A percentile compares a stretch with the other conserved stretches of the same genome.
These are phyloP conservation scores for Bostrychus sinensis DNA, from an alignment of 2,113 vertebrate genomes.

Conservation along the genomic window DNA sequence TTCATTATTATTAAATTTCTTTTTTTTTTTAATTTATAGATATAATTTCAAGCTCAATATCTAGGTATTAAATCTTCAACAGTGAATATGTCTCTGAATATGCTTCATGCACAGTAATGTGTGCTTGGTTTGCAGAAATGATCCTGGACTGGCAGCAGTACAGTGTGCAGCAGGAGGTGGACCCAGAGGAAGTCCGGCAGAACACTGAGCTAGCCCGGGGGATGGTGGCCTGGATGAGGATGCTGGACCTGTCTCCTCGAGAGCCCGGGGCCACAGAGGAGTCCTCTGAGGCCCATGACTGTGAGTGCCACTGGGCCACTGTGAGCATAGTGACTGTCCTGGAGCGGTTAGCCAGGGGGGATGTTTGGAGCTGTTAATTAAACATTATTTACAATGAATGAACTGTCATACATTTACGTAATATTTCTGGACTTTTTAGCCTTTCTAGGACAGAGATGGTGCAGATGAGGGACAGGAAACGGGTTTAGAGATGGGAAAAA, in stretches of 20 bases:
- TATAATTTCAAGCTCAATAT: too few relatives aligned
- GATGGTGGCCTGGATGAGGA: conserved; percentile 85
- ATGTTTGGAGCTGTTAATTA: too few relatives aligned
- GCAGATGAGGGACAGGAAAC: too few relatives aligned
- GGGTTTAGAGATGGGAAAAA: too few relatives aligned
- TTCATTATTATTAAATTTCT: too few relatives aligned
- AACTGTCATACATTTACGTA: too few relatives aligned
- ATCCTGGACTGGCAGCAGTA: conserved; percentile 89
- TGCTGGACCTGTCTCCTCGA: conserved; percentile 77
- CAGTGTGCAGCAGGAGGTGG: conserved; percentile 84
- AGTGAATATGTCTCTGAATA: conserved; percentile 4
- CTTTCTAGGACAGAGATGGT: too few relatives aligned
- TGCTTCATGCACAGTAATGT: conserved; percentile 5
- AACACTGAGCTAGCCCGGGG: conserved; percentile 77
- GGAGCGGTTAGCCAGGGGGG: too few relatives aligned
- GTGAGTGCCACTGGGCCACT: conserved; percentile 72
- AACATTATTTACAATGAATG: too few relatives aligned
- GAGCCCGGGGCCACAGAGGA: conserved; percentile 82
- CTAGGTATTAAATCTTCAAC: too few relatives aligned
- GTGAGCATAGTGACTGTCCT: neutral
- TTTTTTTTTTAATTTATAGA: too few relatives aligned
- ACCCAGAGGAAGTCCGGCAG: conserved; percentile 78
- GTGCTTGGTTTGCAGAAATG: conserved; percentile 81
- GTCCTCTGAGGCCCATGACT: conserved; percentile 79
- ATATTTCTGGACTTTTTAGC: too few relatives aligned